Evolutionary conservation across 2,888 invertebrate species (phyloP), one percentile per base, ranked within the genome.

Genomic region (Steinernema hermaphroditum): DNA sequence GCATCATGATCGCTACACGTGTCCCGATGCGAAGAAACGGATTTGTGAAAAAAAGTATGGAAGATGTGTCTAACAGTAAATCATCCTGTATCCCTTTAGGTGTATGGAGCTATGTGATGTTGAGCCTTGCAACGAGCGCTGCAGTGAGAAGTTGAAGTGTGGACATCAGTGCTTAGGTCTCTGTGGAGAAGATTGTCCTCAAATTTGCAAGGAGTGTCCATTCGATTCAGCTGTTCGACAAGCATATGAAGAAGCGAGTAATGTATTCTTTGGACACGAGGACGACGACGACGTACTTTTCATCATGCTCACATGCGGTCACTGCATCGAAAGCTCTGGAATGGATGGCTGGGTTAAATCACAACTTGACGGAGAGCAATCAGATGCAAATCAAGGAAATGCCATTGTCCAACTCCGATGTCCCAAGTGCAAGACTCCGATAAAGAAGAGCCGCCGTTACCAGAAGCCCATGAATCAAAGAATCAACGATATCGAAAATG

Each of bases 151-250:
- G 6, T 81, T 87, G 1, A 69, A 79, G 44, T 92, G 92, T 87
- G 88, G 88, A 8, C 92, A 92, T 87, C 83, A 84, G n/a, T 91
- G 92, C 87, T 89, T 91, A 83, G 92, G 92, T 16, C 89, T 91
- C 70, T 92, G 92, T 87, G 91, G 91, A n/a, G 78, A 92, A 86
- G 89, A 89, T 12, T 92, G 92, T 86, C 91, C 91, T 19, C 86
- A 86, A 41, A 81, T 90, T 24, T 92, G 92, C 87, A 87, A 88
- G 32, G 68, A 84, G 19, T 92, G 92, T 87, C 81, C 90, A 74
- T 72, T 81, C 27, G 82, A 86, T 8, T 16, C n/a, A 6, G n/a
- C 46, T 19, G 9, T 16, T 16, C 46, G n/a, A 6, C 2, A 4
- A 6, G 81, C 84, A 77, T 85, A 87, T 44, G 75, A 70, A 2